phyloP scores from a whole-genome alignment of 1,140 invertebrate species.

The Diploscapter pachys region DNA sequence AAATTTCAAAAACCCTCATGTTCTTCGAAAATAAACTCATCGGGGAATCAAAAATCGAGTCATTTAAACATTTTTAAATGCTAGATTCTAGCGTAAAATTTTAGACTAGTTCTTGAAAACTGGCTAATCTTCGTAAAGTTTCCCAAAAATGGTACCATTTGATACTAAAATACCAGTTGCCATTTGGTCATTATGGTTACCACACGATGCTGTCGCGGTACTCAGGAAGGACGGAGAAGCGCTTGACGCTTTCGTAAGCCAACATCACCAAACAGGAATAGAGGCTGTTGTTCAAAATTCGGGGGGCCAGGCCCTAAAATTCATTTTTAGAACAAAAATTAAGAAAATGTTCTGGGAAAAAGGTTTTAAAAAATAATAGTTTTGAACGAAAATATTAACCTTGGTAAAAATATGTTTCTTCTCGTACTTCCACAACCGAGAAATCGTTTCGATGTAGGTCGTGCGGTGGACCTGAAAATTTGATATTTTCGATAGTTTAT shows the following conservation, averaged over 20 bases:
- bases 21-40: no score
- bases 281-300: slow-evolving; percentile 51
- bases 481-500: no score
- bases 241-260: slow-evolving; percentile 55
- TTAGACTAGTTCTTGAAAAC: no score
- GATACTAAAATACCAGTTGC: no score
- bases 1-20: no score
- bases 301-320: slow-evolving; percentile 47
- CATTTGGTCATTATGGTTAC: slow-evolving; percentile 15
- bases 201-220: slow-evolving; percentile 43
- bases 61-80: no score
- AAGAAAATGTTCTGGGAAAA: background rate
- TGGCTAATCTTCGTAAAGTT: no score
- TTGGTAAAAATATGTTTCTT: slow-evolving; percentile 50
- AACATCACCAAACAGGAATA: slow-evolving; percentile 56
- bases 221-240: slow-evolving; percentile 52
- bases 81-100: no score
- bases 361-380: background rate
- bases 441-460: slow-evolving; percentile 49
- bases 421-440: slow-evolving; percentile 45
- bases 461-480: slow-evolving; percentile 55
- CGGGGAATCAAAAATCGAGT: no score
- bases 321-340: slow-evolving; percentile 28
- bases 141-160: no score
- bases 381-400: slow-evolving; percentile 7